Evolutionary conservation across 64 coral and sea anemone species (phyloP).

Genomic region (Cladopsammia gracilis): DNA sequence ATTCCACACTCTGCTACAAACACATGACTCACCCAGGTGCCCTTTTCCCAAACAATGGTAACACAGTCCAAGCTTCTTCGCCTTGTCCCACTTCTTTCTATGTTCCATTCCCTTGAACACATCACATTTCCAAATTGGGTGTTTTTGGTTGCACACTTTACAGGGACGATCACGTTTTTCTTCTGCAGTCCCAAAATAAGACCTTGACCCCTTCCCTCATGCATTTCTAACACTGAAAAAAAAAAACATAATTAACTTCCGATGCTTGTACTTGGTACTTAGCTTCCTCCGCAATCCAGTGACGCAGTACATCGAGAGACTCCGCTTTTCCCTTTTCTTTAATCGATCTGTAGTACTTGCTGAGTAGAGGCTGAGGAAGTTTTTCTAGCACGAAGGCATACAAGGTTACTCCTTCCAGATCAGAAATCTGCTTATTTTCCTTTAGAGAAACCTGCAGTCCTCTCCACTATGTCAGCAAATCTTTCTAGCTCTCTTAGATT

Average conservation of each 20-base stretch:
- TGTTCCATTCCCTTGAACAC: too few species aligned
- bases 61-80: constrained; percentile 65
- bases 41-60: constrained; percentile 50
- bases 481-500: constrained; percentile 45
- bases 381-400: constrained; percentile 71
- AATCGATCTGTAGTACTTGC: constrained; percentile 67
- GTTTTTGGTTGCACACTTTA: too few species aligned
- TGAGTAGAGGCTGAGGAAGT: too few species aligned
- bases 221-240: not conserved
- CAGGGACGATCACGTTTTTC: too few species aligned
- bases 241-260: constrained; percentile 56
- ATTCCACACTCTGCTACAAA: constrained; percentile 3
- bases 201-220: not conserved
- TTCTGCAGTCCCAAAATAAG: not conserved
- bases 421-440: constrained; percentile 50
- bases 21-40: constrained; percentile 30
- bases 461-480: constrained; percentile 69
- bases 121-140: constrained; percentile 37
- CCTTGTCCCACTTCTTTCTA: constrained; percentile 60
- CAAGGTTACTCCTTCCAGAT: too few species aligned
- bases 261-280: constrained; percentile 71
- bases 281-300: constrained; percentile 66
- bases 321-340: constrained; percentile 46
- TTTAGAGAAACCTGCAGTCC: constrained; percentile 48
- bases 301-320: constrained; percentile 37